Evolutionary conservation across 2,113 vertebrate species (phyloP), one percentile per base, ranked within the genome.

Genomic region (Centropristis striata): DNA sequence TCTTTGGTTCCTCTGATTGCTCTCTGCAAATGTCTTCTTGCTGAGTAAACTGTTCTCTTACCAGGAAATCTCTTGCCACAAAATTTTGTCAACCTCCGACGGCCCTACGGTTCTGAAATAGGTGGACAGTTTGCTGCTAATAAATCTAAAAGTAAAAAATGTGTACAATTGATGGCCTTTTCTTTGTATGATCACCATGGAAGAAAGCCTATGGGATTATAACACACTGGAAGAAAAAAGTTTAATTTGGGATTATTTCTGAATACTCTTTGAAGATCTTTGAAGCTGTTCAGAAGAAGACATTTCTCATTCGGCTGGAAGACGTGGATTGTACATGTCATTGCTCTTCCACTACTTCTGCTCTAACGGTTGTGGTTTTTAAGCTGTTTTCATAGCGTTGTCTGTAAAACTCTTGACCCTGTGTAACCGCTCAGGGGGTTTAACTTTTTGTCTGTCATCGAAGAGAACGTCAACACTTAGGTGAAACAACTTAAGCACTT

Each of bases 31-130:
- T 67, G 68, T 82, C 32, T 55, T 85, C 68, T 90, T 46, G 54
- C 90, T 89, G 74, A 86, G 71, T 63, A 64, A 84, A 92, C 70
- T 3, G 57, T 79, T 91, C 88, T 65, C 75, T 83, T 71, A 66
- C 32, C 15, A 67, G 27, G 39, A 87, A 76, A 72, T 18, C 28
- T 32, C 27, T 8, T 11, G 58, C 47, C 49, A 32, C 51, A 0
- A 76, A 87, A 36, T 53, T 67, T 80, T 60, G 15, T 70, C 18
- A 41, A 16, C 12, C 64, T 54, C 67, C 13, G 53, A 57, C 37
- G 8, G 54, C 20, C 42, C 46, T 4, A 2, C 1, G n/a, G 13
- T 8, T 63, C 51, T 53, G 25, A 73, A 73, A 32, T 39, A 6
- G 0, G 23, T 8, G 46, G 46, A 78, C 16, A 14, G 28, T 23